Evolutionary conservation across 2,797 vertebrate species (phyloP).

Genomic region (Nothura maculosa): DNA sequence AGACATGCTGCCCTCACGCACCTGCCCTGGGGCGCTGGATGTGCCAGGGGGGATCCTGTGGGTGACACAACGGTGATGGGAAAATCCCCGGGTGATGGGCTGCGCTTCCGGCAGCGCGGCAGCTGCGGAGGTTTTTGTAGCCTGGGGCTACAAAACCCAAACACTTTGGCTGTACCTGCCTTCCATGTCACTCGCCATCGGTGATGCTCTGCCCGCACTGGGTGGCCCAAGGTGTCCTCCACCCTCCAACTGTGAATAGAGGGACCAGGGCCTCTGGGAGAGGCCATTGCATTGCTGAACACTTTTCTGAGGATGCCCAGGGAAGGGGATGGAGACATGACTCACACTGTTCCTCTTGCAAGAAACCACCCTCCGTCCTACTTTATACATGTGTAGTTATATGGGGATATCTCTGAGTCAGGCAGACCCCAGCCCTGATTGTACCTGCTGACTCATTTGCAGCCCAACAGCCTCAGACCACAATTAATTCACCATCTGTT

Average conservation of each 20-base stretch:
- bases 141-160: too few relatives aligned
- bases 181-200: neutral
- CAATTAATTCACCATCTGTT: neutral
- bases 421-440: neutral
- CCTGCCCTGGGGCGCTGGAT: neutral
- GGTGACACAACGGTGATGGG: neutral
- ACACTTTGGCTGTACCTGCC: neutral
- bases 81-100: neutral
- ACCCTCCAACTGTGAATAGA: neutral
- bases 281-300: neutral
- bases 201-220: neutral
- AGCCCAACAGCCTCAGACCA: neutral
- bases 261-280: too few relatives aligned
- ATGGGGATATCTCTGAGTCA: neutral
- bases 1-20: neutral
- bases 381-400: fast-evolving
- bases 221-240: neutral
- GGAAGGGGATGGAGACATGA: fast-evolving
- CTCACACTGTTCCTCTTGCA: fast-evolving
- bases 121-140: too few relatives aligned
- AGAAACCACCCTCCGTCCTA: neutral
- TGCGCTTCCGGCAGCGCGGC: neutral
- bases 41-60: neutral
- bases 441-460: fast-evolving
- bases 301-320: neutral